phyloP scores from a whole-genome alignment of 2,113 vertebrate species.

The Aix galericulata region DNA sequence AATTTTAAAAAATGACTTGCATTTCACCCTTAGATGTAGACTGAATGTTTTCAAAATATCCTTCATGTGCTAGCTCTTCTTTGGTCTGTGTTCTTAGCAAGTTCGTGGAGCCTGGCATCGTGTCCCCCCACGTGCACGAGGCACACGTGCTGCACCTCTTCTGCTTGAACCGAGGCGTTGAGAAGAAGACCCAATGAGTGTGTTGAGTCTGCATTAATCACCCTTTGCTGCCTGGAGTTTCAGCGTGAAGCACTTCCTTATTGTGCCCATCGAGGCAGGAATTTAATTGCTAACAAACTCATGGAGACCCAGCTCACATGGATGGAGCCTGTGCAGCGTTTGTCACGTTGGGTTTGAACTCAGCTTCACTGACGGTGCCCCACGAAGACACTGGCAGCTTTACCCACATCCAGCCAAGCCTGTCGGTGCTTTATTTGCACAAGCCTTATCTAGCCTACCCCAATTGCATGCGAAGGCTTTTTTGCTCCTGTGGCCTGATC shows the following conservation, averaged over 20 bases:
- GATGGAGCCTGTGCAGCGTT: not conserved
- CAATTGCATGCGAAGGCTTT: not conserved
- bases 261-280: not conserved
- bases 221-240: not conserved
- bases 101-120: not conserved
- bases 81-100: not conserved
- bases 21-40: not conserved
- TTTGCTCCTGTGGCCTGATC: not conserved
- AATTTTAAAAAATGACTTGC: not conserved
- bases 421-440: not conserved
- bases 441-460: not conserved
- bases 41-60: not conserved
- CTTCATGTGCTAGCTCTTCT: not conserved
- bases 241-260: not conserved
- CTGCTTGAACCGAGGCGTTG: not conserved
- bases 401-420: not conserved
- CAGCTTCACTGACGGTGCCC: not conserved
- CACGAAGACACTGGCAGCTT: not conserved
- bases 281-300: slow-evolving; percentile 30
- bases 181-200: accelerated
- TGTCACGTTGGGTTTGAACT: not conserved
- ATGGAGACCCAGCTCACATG: not conserved
- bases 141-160: not conserved
- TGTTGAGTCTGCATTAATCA: not conserved
- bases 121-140: too few relatives aligned